These are phyloP conservation scores for Labeo catla DNA, from an alignment of 2,113 vertebrate genomes.

Conservation along the genomic window DNA sequence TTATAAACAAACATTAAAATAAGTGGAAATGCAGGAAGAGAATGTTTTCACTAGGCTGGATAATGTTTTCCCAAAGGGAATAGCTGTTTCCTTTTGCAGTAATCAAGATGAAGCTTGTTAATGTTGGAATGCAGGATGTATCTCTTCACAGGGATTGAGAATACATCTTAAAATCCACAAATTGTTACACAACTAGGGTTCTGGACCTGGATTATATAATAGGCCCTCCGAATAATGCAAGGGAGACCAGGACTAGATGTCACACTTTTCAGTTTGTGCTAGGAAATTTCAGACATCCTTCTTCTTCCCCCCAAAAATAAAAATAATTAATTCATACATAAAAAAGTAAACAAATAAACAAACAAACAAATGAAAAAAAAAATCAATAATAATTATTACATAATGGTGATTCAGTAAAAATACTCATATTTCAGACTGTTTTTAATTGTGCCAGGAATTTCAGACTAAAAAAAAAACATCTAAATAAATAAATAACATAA, in stretches of 20 bases:
- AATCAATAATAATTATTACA: no score
- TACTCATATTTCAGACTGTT: no score
- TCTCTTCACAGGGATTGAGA: not conserved
- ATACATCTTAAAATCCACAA: not conserved
- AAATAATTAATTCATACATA: no score
- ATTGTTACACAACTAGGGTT: not conserved
- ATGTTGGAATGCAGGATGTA: constrained; percentile 4
- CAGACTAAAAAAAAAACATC: no score
- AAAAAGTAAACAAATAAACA: no score
- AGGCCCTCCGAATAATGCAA: not conserved
- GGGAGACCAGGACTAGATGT: not conserved
- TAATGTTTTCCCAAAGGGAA: not conserved
- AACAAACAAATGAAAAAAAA: no score
- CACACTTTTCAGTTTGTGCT: not conserved
- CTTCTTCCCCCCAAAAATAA: not conserved
- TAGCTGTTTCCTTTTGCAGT: not conserved
- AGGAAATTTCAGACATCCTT: no score
- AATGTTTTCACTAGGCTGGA: constrained; percentile 21
- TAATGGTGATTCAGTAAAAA: no score
- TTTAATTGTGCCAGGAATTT: no score
- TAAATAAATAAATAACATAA: no score
- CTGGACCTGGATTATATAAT: not conserved
- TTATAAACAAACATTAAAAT: not conserved
- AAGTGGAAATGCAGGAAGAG: not conserved
- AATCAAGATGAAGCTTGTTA: constrained; percentile 13